Conservation (phyloP, 2,888 invertebrate genomes). For the Tachystola acroxantha region DNA sequence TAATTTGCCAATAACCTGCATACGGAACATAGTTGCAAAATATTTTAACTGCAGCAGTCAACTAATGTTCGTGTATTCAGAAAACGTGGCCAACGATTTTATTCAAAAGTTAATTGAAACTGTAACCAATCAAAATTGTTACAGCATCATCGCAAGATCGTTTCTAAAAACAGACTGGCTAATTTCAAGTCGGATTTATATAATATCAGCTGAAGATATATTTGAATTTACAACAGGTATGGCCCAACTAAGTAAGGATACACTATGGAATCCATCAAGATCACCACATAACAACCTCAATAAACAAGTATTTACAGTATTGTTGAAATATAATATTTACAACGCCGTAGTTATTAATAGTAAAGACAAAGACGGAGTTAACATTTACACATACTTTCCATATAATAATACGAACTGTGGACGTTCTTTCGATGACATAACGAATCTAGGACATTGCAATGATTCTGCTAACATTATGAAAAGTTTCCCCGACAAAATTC, state of each 20-base stretch:
- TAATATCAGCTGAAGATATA: constrained; percentile 9
- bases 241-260: constrained; percentile 7
- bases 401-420: constrained; percentile 15
- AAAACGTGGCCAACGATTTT: not conserved
- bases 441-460: constrained; percentile 10
- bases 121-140: not conserved
- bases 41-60: not conserved
- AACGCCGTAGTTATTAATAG: constrained; percentile 1
- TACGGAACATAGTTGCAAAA: not conserved
- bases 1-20: too few species aligned
- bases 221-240: constrained; percentile 3
- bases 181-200: constrained; percentile 9
- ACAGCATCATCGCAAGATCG: constrained; percentile 5
- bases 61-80: not conserved
- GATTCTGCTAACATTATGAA: constrained; percentile 1
- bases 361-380: not conserved
- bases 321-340: constrained; percentile 5
- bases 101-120: not conserved
- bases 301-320: constrained; percentile 1
- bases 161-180: constrained; percentile 1
- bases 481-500: constrained; percentile 5
- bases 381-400: constrained; percentile 14
- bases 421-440: constrained; percentile 5
- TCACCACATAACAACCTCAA: constrained; percentile 4
- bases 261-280: constrained; percentile 16